Conservation (phyloP, 2,888 invertebrate genomes). For the Hecatera dysodea region DNA sequence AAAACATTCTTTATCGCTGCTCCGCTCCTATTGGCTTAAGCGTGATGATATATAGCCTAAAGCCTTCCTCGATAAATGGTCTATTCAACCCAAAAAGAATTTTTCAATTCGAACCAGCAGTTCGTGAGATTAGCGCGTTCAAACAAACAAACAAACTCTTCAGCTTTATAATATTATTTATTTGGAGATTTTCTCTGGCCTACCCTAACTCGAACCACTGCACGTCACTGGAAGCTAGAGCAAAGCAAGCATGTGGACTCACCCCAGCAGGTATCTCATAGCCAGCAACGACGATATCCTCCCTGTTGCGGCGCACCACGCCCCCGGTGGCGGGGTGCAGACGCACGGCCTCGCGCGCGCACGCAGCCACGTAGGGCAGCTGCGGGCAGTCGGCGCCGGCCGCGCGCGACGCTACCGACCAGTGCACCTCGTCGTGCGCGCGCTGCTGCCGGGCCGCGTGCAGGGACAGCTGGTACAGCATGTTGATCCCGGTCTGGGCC, state of each 20-base stretch:
- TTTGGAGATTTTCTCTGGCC: no score
- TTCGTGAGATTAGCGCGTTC: no score
- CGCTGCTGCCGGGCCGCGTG: slow-evolving; percentile 86
- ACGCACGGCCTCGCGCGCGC: slow-evolving; percentile 81
- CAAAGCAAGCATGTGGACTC: slow-evolving; percentile 56
- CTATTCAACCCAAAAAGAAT: no score
- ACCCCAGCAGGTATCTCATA: slow-evolving; percentile 86
- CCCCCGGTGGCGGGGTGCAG: slow-evolving; percentile 86
- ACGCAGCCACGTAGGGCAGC: slow-evolving; percentile 80
- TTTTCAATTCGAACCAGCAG: no score
- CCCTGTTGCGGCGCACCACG: slow-evolving; percentile 80
- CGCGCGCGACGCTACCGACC: slow-evolving; percentile 78
- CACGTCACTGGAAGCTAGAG: no score
- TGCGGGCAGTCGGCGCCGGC: slow-evolving; percentile 75
- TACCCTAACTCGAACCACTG: no score
- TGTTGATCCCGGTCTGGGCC: slow-evolving; percentile 83
- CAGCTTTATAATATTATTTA: no score
- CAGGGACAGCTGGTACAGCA: slow-evolving; percentile 85
- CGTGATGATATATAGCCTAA: no score
- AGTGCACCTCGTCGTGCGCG: slow-evolving; percentile 84
- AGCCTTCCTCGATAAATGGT: no score
- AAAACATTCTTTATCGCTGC: no score
- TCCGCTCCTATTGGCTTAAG: no score
- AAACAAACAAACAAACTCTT: no score
- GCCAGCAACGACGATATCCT: slow-evolving; percentile 80